phyloP scores from a whole-genome alignment of 2,113 vertebrate genomes.

The Paraplagusia blochii region DNA sequence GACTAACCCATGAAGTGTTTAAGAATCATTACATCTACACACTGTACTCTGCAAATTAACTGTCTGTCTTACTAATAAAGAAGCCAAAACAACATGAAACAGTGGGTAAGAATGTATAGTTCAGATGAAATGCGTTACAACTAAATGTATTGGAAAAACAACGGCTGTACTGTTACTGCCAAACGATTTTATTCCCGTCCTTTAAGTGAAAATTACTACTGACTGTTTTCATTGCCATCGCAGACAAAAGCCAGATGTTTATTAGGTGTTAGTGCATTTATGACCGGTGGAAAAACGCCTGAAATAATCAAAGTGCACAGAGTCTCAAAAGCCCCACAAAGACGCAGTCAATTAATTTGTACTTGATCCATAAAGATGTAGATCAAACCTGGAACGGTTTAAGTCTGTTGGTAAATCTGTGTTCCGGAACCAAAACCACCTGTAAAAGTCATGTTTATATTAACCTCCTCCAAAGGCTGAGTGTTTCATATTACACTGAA shows the following conservation, averaged over 20 bases:
- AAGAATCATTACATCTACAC: too few relatives aligned
- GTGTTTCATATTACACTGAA: neutral
- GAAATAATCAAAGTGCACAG: neutral
- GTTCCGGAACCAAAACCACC: conserved; percentile 13
- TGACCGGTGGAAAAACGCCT: neutral
- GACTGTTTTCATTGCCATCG: neutral
- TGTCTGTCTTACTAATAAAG: too few relatives aligned
- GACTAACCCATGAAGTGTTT: too few relatives aligned
- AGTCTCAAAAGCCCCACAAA: neutral
- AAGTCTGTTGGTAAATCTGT: neutral
- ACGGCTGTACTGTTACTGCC: too few relatives aligned
- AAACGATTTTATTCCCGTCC: too few relatives aligned
- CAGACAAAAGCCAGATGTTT: neutral
- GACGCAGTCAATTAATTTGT: neutral
- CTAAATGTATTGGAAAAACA: too few relatives aligned
- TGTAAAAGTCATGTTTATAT: conserved; percentile 11
- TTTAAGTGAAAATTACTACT: too few relatives aligned
- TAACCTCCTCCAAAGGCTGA: conserved; percentile 2
- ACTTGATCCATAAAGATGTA: neutral
- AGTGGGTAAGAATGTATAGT: too few relatives aligned
- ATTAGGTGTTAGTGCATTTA: neutral
- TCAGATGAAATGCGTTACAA: too few relatives aligned
- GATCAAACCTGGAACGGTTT: conserved; percentile 12
- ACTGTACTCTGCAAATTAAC: too few relatives aligned
- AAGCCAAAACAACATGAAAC: too few relatives aligned